Evolutionary conservation across 2,113 vertebrate genomes (phyloP).

Genomic region (Poeciliopsis prolifica): DNA sequence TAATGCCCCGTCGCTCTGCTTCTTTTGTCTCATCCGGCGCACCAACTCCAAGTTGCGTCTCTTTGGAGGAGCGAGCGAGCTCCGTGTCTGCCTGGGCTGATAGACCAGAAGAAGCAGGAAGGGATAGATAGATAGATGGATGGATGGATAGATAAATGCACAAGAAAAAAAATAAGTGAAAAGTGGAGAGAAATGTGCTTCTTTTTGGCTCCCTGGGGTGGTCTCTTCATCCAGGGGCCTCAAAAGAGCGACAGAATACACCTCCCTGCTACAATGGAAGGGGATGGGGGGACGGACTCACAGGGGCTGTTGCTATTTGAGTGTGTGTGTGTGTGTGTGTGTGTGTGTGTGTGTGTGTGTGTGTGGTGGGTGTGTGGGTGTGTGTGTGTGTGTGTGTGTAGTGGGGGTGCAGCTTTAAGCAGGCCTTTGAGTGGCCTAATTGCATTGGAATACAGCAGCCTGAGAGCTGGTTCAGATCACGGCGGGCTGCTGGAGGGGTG

Average conservation of each 20-base stretch:
- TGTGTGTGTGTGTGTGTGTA: constrained; percentile 61
- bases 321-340: constrained; percentile 59
- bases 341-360: constrained; percentile 58
- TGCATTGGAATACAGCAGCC: constrained; percentile 91
- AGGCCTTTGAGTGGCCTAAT: constrained; percentile 92
- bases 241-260: constrained; percentile 76
- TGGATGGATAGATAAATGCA: background rate
- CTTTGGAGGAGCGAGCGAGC: constrained; percentile 38
- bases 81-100: constrained; percentile 40
- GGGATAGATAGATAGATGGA: constrained; percentile 1
- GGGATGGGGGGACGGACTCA: constrained; percentile 63
- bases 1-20: constrained; percentile 45
- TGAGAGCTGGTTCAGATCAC: constrained; percentile 85
- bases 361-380: constrained; percentile 56
- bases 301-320: constrained; percentile 70
- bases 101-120: constrained; percentile 44
- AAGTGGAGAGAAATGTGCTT: constrained; percentile 66
- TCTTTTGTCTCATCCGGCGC: constrained; percentile 39
- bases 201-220: constrained; percentile 78
- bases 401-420: constrained; percentile 88
- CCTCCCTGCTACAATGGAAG: constrained; percentile 70
- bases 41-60: constrained; percentile 38
- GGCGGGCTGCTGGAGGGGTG: constrained; percentile 73
- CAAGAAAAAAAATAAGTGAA: constrained; percentile 30
- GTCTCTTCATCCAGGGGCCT: constrained; percentile 78